Percentiles rank a stretch among this genome's conserved stretches.
phyloP scores from a whole-genome alignment of 1,140 invertebrate species.

The Acromyrmex charruanus region DNA sequence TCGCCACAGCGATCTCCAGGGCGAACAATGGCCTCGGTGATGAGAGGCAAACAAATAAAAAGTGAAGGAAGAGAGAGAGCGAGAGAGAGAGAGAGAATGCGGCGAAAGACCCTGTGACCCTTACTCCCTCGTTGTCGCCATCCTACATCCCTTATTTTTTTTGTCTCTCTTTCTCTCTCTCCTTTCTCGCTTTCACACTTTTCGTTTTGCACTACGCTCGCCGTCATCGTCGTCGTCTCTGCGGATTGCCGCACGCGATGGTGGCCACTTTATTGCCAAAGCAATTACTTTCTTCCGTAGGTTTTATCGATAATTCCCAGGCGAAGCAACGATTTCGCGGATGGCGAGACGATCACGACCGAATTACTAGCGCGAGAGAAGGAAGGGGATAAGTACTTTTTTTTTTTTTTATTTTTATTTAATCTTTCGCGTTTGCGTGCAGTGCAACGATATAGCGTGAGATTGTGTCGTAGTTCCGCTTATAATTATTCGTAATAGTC shows the following conservation, averaged over 20 bases:
- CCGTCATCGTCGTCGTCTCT: slow-evolving; percentile 28
- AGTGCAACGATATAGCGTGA: slow-evolving; percentile 21
- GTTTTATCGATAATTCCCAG: slow-evolving; percentile 55
- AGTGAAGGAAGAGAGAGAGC: background rate
- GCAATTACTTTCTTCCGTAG: slow-evolving; percentile 51
- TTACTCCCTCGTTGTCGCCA: slow-evolving; percentile 8
- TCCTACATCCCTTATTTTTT: slow-evolving; percentile 39
- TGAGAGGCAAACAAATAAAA: slow-evolving; percentile 60
- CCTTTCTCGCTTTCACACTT: background rate
- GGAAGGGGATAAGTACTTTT: background rate
- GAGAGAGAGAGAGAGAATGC: background rate
- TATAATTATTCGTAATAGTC: slow-evolving; percentile 2
- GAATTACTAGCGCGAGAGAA: slow-evolving; percentile 16
- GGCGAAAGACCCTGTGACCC: slow-evolving; percentile 15
- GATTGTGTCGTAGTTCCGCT: slow-evolving; percentile 24
- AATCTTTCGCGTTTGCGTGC: slow-evolving; percentile 13
- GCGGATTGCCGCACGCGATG: slow-evolving; percentile 51
- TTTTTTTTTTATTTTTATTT: background rate
- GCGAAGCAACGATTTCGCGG: slow-evolving; percentile 40
- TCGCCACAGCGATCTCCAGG: slow-evolving; percentile 41
- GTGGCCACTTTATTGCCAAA: slow-evolving; percentile 46
- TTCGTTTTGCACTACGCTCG: slow-evolving; percentile 14
- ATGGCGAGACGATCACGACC: slow-evolving; percentile 9
- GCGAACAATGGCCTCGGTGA: slow-evolving; percentile 57
- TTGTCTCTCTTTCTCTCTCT: background rate